These are phyloP conservation scores for Parascotia fuliginaria DNA, from an alignment of 2,888 invertebrate genomes.

Conservation along the genomic window DNA sequence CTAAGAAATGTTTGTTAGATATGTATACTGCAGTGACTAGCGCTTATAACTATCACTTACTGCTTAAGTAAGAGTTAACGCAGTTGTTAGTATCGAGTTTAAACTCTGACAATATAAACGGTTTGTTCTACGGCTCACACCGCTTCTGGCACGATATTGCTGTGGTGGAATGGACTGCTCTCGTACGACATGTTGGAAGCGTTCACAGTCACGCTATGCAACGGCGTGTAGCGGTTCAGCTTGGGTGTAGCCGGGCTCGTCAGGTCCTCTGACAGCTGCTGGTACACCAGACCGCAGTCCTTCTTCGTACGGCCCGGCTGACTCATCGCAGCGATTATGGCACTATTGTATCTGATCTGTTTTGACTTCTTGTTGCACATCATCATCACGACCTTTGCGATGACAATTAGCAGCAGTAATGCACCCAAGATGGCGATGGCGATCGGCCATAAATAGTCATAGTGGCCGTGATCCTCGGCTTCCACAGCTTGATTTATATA, in stretches of 20 bases:
- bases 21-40: constrained; percentile 77
- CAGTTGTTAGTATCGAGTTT: constrained; percentile 72
- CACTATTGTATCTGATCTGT: constrained; percentile 80
- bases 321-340: constrained; percentile 83
- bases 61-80: constrained; percentile 77
- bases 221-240: constrained; percentile 87
- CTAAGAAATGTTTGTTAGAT: constrained; percentile 59
- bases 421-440: constrained; percentile 86
- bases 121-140: constrained; percentile 74
- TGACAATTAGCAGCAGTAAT: constrained; percentile 81
- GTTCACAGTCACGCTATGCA: constrained; percentile 78
- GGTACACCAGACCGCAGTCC: constrained; percentile 91
- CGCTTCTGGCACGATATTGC: constrained; percentile 87
- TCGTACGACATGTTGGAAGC: constrained; percentile 84
- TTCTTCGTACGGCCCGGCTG: constrained; percentile 86
- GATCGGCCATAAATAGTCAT: constrained; percentile 85
- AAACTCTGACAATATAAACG: constrained; percentile 52
- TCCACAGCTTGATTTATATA: constrained; percentile 63
- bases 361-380: constrained; percentile 66
- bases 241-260: constrained; percentile 89
- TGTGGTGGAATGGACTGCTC: constrained; percentile 88
- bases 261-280: constrained; percentile 91
- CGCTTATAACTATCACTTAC: constrained; percentile 81
- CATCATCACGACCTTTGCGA: constrained; percentile 81
- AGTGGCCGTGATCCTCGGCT: constrained; percentile 72